These are phyloP conservation scores for Meloidogyne exigua DNA, from an alignment of 1,140 invertebrate species.

Conservation along the genomic window DNA sequence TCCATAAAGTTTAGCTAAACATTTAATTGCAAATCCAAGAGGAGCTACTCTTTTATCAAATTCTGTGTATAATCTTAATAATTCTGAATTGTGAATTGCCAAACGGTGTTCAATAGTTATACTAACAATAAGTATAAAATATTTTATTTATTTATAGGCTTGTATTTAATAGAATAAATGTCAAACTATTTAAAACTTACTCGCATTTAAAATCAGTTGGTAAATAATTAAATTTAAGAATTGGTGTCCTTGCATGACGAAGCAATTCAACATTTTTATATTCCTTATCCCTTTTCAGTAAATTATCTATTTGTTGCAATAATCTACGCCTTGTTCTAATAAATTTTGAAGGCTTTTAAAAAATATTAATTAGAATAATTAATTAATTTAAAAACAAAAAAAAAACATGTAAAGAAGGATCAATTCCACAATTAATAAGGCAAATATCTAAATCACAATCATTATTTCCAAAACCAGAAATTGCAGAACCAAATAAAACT, in stretches of 20 bases:
- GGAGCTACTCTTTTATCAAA: slow-evolving; percentile 31
- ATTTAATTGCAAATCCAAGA: slow-evolving; percentile 28
- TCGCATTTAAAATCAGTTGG: slow-evolving; percentile 8
- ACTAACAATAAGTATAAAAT: not conserved
- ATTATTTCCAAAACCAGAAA: slow-evolving; percentile 29
- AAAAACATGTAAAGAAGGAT: not conserved
- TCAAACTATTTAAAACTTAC: slow-evolving; percentile 2
- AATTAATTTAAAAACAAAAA: not conserved
- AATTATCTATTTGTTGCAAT: not conserved
- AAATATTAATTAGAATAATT: not conserved
- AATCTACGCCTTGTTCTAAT: not conserved
- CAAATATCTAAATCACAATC: slow-evolving; percentile 32
- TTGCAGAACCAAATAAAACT: slow-evolving; percentile 26
- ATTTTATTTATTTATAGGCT: too few relatives aligned
- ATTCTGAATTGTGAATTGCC: slow-evolving; percentile 27
- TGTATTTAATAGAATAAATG: too few relatives aligned
- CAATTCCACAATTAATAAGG: slow-evolving; percentile 12
- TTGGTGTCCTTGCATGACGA: slow-evolving; percentile 15
- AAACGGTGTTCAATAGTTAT: slow-evolving; percentile 17
- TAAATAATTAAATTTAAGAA: slow-evolving; percentile 24
- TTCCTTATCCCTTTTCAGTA: not conserved
- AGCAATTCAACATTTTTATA: not conserved
- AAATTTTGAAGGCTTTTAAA: not conserved
- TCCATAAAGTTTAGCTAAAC: slow-evolving; percentile 10
- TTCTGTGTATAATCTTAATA: slow-evolving; percentile 16